phyloP scores from a whole-genome alignment of 2,888 invertebrate genomes.

The Mythimna pallens region DNA sequence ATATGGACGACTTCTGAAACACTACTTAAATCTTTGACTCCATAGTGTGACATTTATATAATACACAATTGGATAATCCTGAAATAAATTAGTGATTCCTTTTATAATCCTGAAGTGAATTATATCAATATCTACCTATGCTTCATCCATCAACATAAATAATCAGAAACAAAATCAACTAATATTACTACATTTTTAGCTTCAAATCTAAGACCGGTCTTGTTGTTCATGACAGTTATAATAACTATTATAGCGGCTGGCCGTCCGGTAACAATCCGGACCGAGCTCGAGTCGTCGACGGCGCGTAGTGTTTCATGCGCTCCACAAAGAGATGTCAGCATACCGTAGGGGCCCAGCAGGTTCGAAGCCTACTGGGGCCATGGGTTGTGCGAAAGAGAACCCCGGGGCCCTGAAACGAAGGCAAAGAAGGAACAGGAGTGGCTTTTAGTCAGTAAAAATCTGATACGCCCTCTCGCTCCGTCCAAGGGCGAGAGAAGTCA shows the following conservation, averaged over 20 bases:
- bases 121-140: not conserved
- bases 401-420: too few species aligned
- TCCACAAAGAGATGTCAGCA: too few species aligned
- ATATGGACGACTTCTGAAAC: not conserved
- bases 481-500: too few species aligned
- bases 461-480: too few species aligned
- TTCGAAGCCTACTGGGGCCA: too few species aligned
- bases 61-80: not conserved
- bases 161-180: not conserved
- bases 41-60: not conserved
- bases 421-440: too few species aligned
- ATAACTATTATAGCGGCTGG: not conserved
- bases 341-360: too few species aligned
- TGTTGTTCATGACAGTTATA: constrained; percentile 1
- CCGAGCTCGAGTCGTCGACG: too few species aligned
- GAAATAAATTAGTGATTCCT: not conserved
- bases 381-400: too few species aligned
- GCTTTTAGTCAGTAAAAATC: too few species aligned
- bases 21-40: not conserved
- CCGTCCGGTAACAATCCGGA: too few species aligned
- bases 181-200: not conserved
- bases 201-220: not conserved
- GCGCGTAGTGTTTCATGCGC: too few species aligned
- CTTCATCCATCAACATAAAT: not conserved
- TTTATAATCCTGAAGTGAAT: not conserved